A percentile compares a stretch with the other conserved stretches of the same genome.
phyloP scores from a whole-genome alignment of 2,113 vertebrate genomes.

The Rhinolophus ferrumequinum region DNA sequence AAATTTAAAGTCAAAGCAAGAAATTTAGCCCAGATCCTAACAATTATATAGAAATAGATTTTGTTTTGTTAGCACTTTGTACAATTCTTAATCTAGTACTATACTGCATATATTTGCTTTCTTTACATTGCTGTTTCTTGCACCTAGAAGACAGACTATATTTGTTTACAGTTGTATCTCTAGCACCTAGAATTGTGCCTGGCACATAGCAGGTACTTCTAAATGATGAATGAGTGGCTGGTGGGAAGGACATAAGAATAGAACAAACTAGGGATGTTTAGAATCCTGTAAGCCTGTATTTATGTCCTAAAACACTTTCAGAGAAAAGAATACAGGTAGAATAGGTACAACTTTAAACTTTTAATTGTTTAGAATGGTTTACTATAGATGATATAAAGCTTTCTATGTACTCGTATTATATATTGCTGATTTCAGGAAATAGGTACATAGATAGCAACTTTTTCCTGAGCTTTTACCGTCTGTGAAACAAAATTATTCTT shows the following conservation, averaged over 20 bases:
- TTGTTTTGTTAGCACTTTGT: not conserved
- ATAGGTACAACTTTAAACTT: not conserved
- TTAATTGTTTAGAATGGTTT: constrained; percentile 19
- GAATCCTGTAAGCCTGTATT: not conserved
- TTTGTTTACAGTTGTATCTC: not conserved
- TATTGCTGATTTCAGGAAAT: not conserved
- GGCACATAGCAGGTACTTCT: not conserved
- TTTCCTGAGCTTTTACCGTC: constrained; percentile 14
- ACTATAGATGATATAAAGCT: not conserved
- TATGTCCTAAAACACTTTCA: not conserved
- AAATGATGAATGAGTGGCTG: not conserved
- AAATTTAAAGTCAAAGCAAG: constrained; percentile 14
- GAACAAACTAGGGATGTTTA: not conserved
- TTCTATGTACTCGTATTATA: not conserved
- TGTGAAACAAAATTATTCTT: constrained; percentile 48
- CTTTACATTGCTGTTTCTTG: not conserved
- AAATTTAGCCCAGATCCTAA: constrained; percentile 2
- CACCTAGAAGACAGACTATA: not conserved
- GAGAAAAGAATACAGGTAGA: not conserved
- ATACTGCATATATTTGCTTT: not conserved
- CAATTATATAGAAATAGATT: not conserved
- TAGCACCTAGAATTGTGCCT: not conserved
- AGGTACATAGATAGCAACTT: not conserved
- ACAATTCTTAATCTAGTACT: not conserved
- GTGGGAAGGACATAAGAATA: not conserved